These are phyloP conservation scores for human DNA, from an alignment of 2,113 vertebrate species.

Conservation along the genomic window GRCh38 chr1:200692501-200693000, in stretches of 20 bases:
- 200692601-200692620: not conserved
- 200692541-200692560: not conserved
- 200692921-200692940: not conserved
- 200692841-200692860: not conserved
- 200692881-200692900: not conserved
- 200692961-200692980: not conserved
- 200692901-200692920: not conserved
- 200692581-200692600: not conserved
- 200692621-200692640: not conserved
- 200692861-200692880: not conserved
- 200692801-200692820: not conserved
- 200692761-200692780: not conserved
- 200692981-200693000: not conserved
- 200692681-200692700: not conserved
- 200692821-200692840: not conserved
- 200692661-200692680: not conserved
- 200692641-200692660: not conserved
- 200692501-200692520: not conserved
- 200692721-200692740: not conserved
- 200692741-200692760: not conserved
- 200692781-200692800: not conserved
- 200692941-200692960: not conserved
- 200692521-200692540: not conserved
- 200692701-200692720: not conserved
- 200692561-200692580: not conserved